phyloP scores from a whole-genome alignment of 1,140 invertebrate genomes.

The Zaprionus tsacasi region DNA sequence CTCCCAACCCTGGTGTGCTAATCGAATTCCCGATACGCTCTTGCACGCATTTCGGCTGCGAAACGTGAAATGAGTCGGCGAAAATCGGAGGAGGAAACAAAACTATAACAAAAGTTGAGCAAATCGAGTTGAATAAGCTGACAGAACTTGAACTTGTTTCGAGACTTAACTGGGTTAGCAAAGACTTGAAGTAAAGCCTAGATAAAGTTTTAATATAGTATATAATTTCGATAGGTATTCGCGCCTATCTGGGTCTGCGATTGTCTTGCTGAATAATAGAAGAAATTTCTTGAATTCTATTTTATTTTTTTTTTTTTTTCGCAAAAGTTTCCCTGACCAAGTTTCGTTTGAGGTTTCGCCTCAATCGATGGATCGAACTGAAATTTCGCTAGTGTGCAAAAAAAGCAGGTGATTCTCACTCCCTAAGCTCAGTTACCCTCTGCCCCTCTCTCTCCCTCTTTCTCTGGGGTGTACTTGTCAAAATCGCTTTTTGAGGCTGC shows the following conservation, averaged over 20 bases:
- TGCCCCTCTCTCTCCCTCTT: background rate
- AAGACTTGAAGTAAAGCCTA: background rate
- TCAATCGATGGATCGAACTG: conserved; percentile 10
- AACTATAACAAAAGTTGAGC: background rate
- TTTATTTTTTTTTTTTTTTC: background rate
- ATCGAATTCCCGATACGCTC: conserved; percentile 4
- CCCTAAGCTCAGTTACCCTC: background rate
- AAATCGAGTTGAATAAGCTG: background rate
- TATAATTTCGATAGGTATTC: background rate
- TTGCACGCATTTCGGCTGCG: conserved; percentile 5
- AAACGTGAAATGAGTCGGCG: conserved; percentile 2
- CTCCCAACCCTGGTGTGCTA: background rate
- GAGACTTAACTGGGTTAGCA: background rate
- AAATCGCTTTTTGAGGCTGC: conserved; percentile 16
- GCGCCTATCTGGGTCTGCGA: too few relatives aligned
- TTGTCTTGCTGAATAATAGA: background rate
- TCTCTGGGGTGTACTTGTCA: background rate
- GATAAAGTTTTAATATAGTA: background rate
- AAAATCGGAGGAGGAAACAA: background rate
- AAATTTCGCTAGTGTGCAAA: conserved; percentile 34
- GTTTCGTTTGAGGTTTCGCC: conserved; percentile 7
- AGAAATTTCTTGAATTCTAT: background rate
- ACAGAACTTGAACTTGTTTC: background rate
- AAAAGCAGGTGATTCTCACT: conserved; percentile 32
- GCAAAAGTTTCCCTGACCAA: conserved; percentile 29